Evolutionary conservation across 2,797 vertebrate genomes (phyloP).

Genomic region (Ctenochaetus hawaiiensis): DNA sequence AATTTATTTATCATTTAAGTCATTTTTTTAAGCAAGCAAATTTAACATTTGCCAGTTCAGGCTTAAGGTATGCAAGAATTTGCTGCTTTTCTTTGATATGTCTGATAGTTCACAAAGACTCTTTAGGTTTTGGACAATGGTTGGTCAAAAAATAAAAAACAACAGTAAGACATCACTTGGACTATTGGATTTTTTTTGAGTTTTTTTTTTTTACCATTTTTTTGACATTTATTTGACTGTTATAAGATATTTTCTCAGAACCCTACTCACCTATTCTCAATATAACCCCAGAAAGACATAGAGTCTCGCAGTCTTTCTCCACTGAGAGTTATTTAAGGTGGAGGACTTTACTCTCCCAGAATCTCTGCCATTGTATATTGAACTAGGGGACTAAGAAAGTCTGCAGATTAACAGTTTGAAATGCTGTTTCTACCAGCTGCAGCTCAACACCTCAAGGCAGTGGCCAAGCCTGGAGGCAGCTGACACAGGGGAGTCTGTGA

Average conservation of each 20-base stretch:
- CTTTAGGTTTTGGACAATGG: no score
- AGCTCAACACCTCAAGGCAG: constrained; percentile 34
- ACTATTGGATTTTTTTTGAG: no score
- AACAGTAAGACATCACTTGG: no score
- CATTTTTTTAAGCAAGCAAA: no score
- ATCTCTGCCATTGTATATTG: constrained; percentile 47
- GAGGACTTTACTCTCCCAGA: constrained; percentile 29
- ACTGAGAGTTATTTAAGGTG: constrained; percentile 41
- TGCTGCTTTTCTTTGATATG: no score
- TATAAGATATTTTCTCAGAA: neutral
- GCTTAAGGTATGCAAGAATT: no score
- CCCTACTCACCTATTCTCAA: constrained; percentile 18
- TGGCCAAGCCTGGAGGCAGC: constrained; percentile 30
- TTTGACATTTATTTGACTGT: no score
- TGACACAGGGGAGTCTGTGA: constrained; percentile 15
- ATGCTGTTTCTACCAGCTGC: constrained; percentile 42
- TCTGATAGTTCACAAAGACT: no score
- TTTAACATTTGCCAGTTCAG: no score
- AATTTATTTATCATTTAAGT: no score
- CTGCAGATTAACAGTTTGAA: constrained; percentile 57
- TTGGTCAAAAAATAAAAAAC: no score
- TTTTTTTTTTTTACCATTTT: no score
- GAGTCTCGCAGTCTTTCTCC: constrained; percentile 22
- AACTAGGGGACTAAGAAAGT: constrained; percentile 46
- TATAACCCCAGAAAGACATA: constrained; percentile 19